Evolutionary conservation across 2,888 invertebrate genomes (phyloP).

Genomic region (Odontomyia ornata): DNA sequence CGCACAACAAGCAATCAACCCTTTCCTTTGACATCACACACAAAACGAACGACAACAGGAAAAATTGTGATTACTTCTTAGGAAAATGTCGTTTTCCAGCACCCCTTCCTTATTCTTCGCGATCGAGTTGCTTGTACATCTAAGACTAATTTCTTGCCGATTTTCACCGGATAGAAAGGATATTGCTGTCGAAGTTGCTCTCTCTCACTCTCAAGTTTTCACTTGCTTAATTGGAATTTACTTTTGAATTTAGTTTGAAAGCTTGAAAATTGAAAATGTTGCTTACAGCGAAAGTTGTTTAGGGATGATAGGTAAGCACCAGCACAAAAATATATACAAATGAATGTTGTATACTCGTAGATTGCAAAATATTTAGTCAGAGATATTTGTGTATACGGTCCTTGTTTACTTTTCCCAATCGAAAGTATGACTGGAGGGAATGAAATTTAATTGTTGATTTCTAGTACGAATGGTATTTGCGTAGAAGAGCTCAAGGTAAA

Average conservation of each 20-base stretch:
- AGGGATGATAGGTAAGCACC: neutral
- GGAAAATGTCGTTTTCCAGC: neutral
- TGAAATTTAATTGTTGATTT: no score
- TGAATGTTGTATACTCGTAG: no score
- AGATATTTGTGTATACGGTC: neutral
- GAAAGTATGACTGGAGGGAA: no score
- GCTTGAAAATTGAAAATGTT: constrained; percentile 27
- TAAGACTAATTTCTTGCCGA: no score
- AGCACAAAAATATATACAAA: neutral
- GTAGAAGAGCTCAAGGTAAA: no score
- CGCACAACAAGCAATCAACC: constrained; percentile 1
- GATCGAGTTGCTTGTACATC: no score
- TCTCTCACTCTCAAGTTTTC: neutral
- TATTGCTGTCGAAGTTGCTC: neutral
- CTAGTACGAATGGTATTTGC: no score
- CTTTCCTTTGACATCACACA: neutral
- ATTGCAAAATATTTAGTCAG: no score
- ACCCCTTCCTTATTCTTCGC: neutral
- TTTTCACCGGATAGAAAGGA: neutral
- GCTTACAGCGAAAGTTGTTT: neutral
- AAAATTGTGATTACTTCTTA: neutral
- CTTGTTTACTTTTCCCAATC: neutral
- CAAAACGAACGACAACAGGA: neutral
- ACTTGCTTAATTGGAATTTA: constrained; percentile 31
- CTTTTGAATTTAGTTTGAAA: constrained; percentile 30